phyloP scores from a whole-genome alignment of 2,888 invertebrate species.

The Megamerina dolium region DNA sequence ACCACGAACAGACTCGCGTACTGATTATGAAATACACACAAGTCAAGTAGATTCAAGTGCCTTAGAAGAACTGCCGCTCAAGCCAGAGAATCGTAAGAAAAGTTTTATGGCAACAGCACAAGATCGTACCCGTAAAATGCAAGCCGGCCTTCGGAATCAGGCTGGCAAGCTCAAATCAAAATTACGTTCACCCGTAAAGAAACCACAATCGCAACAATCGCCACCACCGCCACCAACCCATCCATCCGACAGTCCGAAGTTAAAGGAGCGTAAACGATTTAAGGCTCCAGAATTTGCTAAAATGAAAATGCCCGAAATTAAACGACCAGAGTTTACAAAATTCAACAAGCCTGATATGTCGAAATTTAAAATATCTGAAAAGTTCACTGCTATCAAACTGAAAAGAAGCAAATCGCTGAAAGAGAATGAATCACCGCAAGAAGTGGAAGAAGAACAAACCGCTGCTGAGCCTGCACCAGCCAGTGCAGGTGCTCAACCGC shows the following conservation, averaged over 20 bases:
- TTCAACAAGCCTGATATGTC: constrained; percentile 56
- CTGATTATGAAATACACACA: constrained; percentile 61
- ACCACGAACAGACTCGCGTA: constrained; percentile 54
- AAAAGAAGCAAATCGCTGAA: constrained; percentile 50
- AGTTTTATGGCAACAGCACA: constrained; percentile 51
- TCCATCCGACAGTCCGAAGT: constrained; percentile 42
- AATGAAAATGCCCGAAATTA: constrained; percentile 49
- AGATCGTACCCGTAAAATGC: constrained; percentile 54
- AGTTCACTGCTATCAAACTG: constrained; percentile 58
- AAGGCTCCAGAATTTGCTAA: constrained; percentile 47
- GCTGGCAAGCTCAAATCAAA: constrained; percentile 68
- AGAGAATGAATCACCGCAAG: constrained; percentile 31
- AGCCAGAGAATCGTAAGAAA: constrained; percentile 55
- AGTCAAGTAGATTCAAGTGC: constrained; percentile 64
- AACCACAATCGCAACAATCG: too few relatives aligned
- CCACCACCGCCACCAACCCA: too few relatives aligned
- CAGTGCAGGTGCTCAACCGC: constrained; percentile 52
- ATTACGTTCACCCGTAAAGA: constrained; percentile 51
- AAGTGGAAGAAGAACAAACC: constrained; percentile 42
- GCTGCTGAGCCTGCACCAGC: constrained; percentile 51
- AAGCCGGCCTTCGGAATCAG: constrained; percentile 62
- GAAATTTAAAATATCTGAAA: constrained; percentile 59
- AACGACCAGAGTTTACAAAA: constrained; percentile 49
- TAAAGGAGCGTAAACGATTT: constrained; percentile 43
- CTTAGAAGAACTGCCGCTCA: constrained; percentile 59